These are phyloP conservation scores for Hylomyscus alleni DNA, from an alignment of 2,797 vertebrate genomes.

Conservation along the genomic window DNA sequence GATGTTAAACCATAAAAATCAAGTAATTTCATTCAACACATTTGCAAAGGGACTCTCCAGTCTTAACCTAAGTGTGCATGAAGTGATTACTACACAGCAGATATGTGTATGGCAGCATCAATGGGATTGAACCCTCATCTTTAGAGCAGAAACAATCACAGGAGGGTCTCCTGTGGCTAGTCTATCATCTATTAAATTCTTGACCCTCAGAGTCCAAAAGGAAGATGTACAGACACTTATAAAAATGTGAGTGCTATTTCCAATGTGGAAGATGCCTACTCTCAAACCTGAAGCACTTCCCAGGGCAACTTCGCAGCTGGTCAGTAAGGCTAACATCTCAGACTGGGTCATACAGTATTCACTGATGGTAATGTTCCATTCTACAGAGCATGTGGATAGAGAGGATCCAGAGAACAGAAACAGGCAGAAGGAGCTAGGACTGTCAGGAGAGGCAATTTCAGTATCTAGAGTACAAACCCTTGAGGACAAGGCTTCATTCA, in stretches of 20 bases:
- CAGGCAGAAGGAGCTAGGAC: neutral
- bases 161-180: neutral
- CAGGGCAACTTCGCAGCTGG: neutral
- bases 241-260: neutral
- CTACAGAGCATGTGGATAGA: neutral
- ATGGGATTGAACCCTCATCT: conserved; percentile 22
- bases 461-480: neutral
- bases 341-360: neutral
- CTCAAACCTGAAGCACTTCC: neutral
- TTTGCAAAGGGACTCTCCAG: conserved; percentile 34
- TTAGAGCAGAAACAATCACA: neutral
- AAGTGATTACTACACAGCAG: neutral
- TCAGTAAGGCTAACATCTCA: neutral
- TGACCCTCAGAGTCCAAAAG: neutral
- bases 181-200: neutral
- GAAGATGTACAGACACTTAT: neutral
- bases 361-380: neutral
- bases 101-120: neutral
- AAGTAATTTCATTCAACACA: conserved; percentile 59
- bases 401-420: neutral
- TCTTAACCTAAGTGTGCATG: conserved; percentile 19
- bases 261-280: neutral
- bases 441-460: neutral
- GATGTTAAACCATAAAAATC: conserved; percentile 39
- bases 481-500: neutral